Percentiles rank a stretch among this genome's conserved stretches.
These are phyloP conservation scores for Cephus cinctus DNA, from an alignment of 1,140 invertebrate species.

Conservation along the genomic window DNA sequence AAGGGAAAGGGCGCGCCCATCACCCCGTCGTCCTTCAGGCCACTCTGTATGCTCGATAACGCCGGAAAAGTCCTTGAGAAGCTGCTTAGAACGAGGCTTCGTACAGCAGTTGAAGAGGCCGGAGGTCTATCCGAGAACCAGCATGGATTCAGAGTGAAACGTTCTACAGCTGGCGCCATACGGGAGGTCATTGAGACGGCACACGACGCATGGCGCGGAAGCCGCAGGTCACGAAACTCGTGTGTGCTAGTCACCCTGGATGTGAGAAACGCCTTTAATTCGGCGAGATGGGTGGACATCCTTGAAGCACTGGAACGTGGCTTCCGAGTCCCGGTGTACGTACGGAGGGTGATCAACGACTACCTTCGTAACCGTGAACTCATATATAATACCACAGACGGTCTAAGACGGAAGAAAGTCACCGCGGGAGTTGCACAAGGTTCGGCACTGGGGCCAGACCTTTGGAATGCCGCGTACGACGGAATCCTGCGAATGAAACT, in stretches of 20 bases:
- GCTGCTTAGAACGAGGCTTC: slow-evolving; percentile 11
- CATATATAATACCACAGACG: slow-evolving; percentile 9
- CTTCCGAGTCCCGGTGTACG: slow-evolving; percentile 10
- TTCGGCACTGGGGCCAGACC: slow-evolving; percentile 30
- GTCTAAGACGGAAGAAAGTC: slow-evolving; percentile 1
- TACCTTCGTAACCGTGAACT: slow-evolving; percentile 17
- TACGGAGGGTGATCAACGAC: slow-evolving; percentile 16
- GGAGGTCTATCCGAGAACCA: slow-evolving; percentile 15
- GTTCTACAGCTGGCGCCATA: slow-evolving; percentile 20
- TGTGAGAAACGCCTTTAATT: slow-evolving; percentile 31
- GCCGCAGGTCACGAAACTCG: not conserved
- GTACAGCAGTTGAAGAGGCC: slow-evolving; percentile 6
- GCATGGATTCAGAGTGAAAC: slow-evolving; percentile 23
- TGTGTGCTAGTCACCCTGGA: slow-evolving; percentile 22
- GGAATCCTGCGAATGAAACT: slow-evolving; percentile 25
- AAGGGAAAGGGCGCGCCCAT: slow-evolving; percentile 11
- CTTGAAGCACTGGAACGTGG: slow-evolving; percentile 19
- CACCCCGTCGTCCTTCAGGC: slow-evolving; percentile 13
- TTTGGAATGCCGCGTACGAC: slow-evolving; percentile 40
- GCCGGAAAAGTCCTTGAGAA: slow-evolving; percentile 25
- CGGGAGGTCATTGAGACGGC: slow-evolving; percentile 6
- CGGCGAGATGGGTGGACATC: slow-evolving; percentile 16
- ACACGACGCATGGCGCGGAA: slow-evolving; percentile 1
- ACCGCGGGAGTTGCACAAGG: slow-evolving; percentile 31
- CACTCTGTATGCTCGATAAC: slow-evolving; percentile 25